Base-by-base conservation (phyloP, 2,113 vertebrate genomes). In the Chloropsis cyanopogon region DNA sequence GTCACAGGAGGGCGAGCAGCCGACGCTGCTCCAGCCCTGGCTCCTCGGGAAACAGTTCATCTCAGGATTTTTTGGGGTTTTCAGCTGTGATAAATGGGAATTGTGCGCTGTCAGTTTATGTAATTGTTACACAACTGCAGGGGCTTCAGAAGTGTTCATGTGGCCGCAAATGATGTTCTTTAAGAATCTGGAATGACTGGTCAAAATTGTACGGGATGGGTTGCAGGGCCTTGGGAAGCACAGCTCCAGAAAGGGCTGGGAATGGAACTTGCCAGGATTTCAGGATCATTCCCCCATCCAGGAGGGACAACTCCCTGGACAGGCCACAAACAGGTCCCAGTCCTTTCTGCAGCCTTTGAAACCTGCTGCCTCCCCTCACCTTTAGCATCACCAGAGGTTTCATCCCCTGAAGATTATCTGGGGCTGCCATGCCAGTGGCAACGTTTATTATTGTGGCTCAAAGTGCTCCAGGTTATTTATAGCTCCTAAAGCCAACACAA, bases 361-460 rank as follows among this genome's bases (percentile, higher is more conserved):
- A 96, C 26, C 66, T 76, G 72, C 88, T 88, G 93, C 92, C 86
- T 56, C 91, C 75, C 82, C 24, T 87, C 33, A 35, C 35, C 82
- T 75, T 72, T 2, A 17, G 37, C 72, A 88, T 41, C 92, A 63
- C 4, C 49, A 57, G 18, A 41, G 87, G 31, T 23, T 93, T 66
- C 46, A 68, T 44, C 82, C 70, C 17, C 82, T n/a, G 14, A 10
- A 52, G 42, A 22, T 46, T 12, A 68, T 14, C 20, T 82, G 73
- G 56, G 82, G 60, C 10, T 24, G 37, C 44, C 53, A 24, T 5
- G 5, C 4, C 60, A 86, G 61, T 8, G n/a, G n/a, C 25, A 57
- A 75, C 33, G 7, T 65, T 63, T 44, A 22, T 63, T 53, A 37
- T 4, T 7, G 50, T 9, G 59, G 49, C 82, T 56, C 46, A 23